Evolutionary conservation across 2,113 vertebrate genomes (phyloP), one percentile per base, ranked within the genome.

Genomic region (Vulpes ferrilata): DNA sequence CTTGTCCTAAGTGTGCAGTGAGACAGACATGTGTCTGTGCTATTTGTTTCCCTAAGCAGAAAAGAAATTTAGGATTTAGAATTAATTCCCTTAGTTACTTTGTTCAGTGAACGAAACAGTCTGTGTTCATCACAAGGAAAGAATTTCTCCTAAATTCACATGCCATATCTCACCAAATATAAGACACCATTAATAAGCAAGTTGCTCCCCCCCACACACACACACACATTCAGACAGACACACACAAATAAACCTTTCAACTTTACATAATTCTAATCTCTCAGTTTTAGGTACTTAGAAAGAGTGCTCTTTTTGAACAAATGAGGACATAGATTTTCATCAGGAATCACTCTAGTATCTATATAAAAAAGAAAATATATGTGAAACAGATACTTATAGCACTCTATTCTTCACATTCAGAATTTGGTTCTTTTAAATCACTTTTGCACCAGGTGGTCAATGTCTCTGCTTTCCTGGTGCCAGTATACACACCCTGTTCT

Each of bases 211-310:
- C 15, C 16, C 27, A 4, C 1, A 10, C 76, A 78, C 23, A 78
- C 23, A 43, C 71, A 73, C 69, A 71, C 67, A 71, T 16, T 12
- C 62, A 27, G 11, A 65, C 27, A 30, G 4, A 65, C 64, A 23
- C 20, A 35, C 22, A 53, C 32, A 89, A 10, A 27, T 13, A 74
- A 64, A 8, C 19, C 15, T 23, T 91, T 78, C 38, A 73, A 57
- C 43, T 78, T 83, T 5, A 55, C 30, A 19, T 78, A 64, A 27
- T 83, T 78, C 19, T 35, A 78, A 2, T 86, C 48, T 27, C 55
- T 55, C 48, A 16, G 5, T 5, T 64, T 97, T 87, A 81, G 83
- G 38, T 85, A n/a, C 38, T 91, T 85, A 43, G 38, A 88, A 69
- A 82, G 78, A 64, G 11, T 95, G 11, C 2, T 90, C 43, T 79